These are phyloP conservation scores for Chloroceryle amazona DNA, from an alignment of 2,797 vertebrate species.

Conservation along the genomic window DNA sequence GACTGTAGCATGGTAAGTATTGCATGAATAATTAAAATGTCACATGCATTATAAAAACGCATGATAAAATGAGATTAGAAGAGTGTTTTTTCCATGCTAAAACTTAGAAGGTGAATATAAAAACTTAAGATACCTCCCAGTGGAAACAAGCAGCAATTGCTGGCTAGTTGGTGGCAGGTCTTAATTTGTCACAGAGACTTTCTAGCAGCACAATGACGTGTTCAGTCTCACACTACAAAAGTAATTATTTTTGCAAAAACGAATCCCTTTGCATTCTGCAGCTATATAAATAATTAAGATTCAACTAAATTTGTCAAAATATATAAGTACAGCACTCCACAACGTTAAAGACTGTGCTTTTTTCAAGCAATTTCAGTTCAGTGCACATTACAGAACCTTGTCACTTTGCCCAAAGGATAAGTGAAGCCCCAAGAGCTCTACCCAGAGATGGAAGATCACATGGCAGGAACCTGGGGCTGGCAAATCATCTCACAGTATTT, in stretches of 20 bases:
- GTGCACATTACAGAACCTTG: rapidly evolving
- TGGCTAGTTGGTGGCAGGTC: neutral
- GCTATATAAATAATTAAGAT: constrained; percentile 6
- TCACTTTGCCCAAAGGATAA: neutral
- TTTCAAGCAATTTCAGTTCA: neutral
- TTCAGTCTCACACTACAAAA: neutral
- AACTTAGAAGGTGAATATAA: neutral
- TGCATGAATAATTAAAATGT: neutral
- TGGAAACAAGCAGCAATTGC: constrained; percentile 12
- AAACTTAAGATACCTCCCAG: constrained; percentile 24
- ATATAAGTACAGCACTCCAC: neutral
- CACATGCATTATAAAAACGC: rapidly evolving
- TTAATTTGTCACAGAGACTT: neutral
- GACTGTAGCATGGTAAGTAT: neutral
- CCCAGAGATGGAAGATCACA: neutral
- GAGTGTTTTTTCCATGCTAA: neutral
- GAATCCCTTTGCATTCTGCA: neutral
- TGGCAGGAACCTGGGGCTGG: neutral
- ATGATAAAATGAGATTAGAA: neutral
- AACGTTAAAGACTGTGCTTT: neutral
- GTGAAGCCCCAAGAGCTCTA: neutral
- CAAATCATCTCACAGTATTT: neutral
- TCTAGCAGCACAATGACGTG: neutral
- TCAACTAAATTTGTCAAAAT: neutral
- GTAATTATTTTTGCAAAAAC: neutral